A percentile compares a stretch with the other conserved stretches of the same genome.
Evolutionary conservation across 2,888 invertebrate species (phyloP).

Genomic region (Dryococelus australis): DNA sequence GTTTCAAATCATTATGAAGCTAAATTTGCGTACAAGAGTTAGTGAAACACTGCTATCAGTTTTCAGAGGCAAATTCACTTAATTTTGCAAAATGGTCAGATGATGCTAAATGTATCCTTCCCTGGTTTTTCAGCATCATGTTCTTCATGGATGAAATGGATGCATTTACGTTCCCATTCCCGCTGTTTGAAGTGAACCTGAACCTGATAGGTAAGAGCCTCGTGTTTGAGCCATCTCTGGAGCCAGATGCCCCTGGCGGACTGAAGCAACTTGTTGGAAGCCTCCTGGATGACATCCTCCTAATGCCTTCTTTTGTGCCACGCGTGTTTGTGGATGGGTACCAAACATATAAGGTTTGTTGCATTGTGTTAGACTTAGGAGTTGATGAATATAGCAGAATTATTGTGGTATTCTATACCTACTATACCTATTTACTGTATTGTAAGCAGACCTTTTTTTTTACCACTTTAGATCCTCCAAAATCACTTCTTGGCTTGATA

Average conservation of each 20-base stretch:
- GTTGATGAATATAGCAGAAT: too few relatives aligned
- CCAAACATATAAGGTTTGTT: background rate
- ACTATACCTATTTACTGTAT: too few relatives aligned
- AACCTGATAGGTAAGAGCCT: slow-evolving; percentile 27
- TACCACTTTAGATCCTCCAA: too few relatives aligned
- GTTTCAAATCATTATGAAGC: too few relatives aligned
- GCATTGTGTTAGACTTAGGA: background rate
- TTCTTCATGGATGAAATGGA: slow-evolving; percentile 38
- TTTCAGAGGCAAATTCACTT: too few relatives aligned
- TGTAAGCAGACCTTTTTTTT: too few relatives aligned
- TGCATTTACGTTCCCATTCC: background rate
- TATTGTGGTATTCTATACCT: too few relatives aligned
- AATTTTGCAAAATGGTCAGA: too few relatives aligned
- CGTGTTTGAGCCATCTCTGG: slow-evolving; percentile 28
- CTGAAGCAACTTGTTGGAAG: slow-evolving; percentile 11
- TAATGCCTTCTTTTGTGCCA: slow-evolving; percentile 18
- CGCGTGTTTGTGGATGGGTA: background rate
- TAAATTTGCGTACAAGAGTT: too few relatives aligned
- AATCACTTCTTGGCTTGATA: too few relatives aligned
- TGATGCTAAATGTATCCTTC: too few relatives aligned
- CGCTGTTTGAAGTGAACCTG: slow-evolving; percentile 28
- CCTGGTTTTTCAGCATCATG: background rate
- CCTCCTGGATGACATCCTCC: slow-evolving; percentile 28
- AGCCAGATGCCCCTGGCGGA: background rate
- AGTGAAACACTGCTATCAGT: too few relatives aligned